phyloP scores from a whole-genome alignment of 1,140 invertebrate genomes.

The Musca vetustissima region DNA sequence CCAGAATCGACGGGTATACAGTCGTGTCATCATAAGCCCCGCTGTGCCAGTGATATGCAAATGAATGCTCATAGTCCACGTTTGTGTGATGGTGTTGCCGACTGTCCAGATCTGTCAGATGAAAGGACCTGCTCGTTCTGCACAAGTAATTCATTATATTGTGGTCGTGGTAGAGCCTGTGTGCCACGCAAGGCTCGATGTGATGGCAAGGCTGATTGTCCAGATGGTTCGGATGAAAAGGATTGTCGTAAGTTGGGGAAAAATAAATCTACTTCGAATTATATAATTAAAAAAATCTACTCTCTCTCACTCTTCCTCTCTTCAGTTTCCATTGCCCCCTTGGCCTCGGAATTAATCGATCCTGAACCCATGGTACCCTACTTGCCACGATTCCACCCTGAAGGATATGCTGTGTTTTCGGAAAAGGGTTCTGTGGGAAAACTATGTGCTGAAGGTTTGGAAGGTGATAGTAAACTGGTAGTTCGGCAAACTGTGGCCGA shows the following conservation, averaged over 20 bases:
- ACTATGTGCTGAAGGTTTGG: constrained; percentile 74
- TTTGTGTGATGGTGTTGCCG: constrained; percentile 82
- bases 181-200: constrained; percentile 72
- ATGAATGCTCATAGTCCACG: constrained; percentile 70
- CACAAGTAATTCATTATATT: constrained; percentile 68
- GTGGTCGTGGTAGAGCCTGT: constrained; percentile 74
- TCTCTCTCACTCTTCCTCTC: constrained; percentile 28
- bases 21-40: constrained; percentile 74
- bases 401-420: constrained; percentile 80
- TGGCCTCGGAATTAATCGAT: constrained; percentile 61
- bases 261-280: not conserved
- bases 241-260: constrained; percentile 71
- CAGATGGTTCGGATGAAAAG: constrained; percentile 82
- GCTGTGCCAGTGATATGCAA: constrained; percentile 72
- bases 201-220: constrained; percentile 80
- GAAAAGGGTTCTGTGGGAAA: constrained; percentile 78
- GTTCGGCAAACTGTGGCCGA: constrained; percentile 68
- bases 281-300: too few relatives aligned
- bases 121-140: constrained; percentile 79
- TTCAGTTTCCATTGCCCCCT: constrained; percentile 74
- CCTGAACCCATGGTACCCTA: constrained; percentile 65
- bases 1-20: constrained; percentile 74
- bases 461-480: constrained; percentile 55
- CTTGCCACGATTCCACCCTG: constrained; percentile 66
- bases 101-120: constrained; percentile 81